Percentiles rank a stretch among this genome's conserved stretches.
Evolutionary conservation across 2,888 invertebrate species (phyloP).

Genomic region (Plemyria rubiginata): DNA sequence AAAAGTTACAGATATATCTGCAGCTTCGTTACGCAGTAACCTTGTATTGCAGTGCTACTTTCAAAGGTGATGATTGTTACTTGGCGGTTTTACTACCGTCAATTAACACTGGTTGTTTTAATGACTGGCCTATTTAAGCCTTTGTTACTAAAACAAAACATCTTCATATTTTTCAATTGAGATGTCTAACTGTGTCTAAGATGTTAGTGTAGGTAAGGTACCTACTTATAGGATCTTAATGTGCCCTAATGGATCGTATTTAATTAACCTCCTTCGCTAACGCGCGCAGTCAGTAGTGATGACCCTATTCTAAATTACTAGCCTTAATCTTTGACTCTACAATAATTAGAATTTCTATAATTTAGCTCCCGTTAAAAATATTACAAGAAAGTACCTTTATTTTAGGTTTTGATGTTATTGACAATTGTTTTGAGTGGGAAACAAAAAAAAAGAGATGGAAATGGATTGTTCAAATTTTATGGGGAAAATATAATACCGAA

Average conservation of each 20-base stretch:
- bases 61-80: constrained; percentile 46
- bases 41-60: constrained; percentile 48
- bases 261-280: constrained; percentile 53
- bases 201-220: background rate
- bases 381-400: background rate
- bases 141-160: background rate
- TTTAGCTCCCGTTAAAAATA: constrained; percentile 8
- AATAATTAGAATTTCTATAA: constrained; percentile 23
- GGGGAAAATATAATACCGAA: constrained; percentile 17
- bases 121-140: constrained; percentile 33
- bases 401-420: background rate
- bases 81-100: constrained; percentile 32
- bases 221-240: constrained; percentile 28
- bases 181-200: background rate
- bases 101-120: constrained; percentile 26
- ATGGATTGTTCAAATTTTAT: constrained; percentile 1
- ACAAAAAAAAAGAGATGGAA: too few relatives aligned
- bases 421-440: too few relatives aligned
- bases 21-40: constrained; percentile 44
- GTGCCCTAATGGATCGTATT: constrained; percentile 47
- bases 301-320: constrained; percentile 48
- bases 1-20: constrained; percentile 24
- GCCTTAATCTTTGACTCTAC: constrained; percentile 41
- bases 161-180: constrained; percentile 5
- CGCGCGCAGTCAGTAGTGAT: constrained; percentile 30